Percentiles rank a stretch among this genome's conserved stretches.
phyloP scores from a whole-genome alignment of 2,888 invertebrate species.

The Sarcophaga caerulescens region DNA sequence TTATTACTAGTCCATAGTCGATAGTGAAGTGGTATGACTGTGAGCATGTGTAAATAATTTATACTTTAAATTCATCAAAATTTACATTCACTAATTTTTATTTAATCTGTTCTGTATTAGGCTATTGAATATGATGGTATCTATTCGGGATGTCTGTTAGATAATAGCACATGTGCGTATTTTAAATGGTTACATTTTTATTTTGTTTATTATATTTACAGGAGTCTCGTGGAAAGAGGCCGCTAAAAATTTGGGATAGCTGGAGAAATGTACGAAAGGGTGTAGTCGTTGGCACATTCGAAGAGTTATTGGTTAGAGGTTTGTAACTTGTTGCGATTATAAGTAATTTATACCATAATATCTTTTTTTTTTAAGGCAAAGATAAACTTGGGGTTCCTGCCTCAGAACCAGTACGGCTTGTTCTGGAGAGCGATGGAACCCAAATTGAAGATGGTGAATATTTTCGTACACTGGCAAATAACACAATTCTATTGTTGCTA shows the following conservation, averaged over 20 bases:
- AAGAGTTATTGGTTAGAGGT: constrained; percentile 92
- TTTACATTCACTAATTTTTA: no score
- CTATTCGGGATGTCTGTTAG: not conserved
- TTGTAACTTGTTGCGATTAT: constrained; percentile 72
- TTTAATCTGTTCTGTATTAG: no score
- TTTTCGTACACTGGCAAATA: constrained; percentile 95
- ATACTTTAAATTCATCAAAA: no score
- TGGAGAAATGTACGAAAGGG: constrained; percentile 96
- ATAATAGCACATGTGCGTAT: not conserved
- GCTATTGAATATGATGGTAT: no score
- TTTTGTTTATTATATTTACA: constrained; percentile 81
- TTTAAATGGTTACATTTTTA: not conserved
- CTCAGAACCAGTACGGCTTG: constrained; percentile 93
- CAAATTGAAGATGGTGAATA: constrained; percentile 98
- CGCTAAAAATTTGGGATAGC: constrained; percentile 98
- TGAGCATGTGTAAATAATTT: no score
- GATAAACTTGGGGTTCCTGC: constrained; percentile 94
- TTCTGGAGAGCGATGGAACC: constrained; percentile 97
- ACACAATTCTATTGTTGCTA: constrained; percentile 93
- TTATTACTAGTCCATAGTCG: no score
- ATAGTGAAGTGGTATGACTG: no score
- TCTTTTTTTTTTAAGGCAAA: constrained; percentile 84
- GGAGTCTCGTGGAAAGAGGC: constrained; percentile 97
- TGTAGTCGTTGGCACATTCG: constrained; percentile 94
- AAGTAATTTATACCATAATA: not conserved